Conservation (phyloP, 2,113 vertebrate genomes). For the Myrmecophaga tridactyla region DNA sequence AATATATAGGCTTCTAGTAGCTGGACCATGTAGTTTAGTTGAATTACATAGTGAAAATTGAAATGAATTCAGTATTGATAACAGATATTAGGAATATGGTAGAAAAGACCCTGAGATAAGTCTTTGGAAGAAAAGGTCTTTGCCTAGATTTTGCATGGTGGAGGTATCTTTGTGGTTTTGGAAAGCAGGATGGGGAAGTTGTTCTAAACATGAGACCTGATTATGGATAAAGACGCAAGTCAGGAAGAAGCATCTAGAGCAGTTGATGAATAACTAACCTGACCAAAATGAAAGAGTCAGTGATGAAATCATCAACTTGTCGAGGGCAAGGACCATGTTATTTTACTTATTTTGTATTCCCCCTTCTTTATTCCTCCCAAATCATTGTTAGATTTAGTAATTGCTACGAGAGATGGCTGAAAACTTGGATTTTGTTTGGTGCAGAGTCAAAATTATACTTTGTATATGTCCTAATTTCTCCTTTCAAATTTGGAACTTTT, state of each 20-base stretch:
- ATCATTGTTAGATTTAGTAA: neutral
- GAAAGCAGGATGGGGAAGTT: neutral
- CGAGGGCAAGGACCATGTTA: neutral
- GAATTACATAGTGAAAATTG: neutral
- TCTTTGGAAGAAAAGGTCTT: neutral
- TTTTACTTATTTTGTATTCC: constrained; percentile 26
- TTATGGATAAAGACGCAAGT: neutral
- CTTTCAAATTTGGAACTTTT: neutral
- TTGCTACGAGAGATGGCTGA: neutral
- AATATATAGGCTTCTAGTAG: neutral
- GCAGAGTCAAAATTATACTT: neutral
- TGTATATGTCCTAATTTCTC: neutral
- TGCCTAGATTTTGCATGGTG: constrained; percentile 11
- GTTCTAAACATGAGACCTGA: neutral
- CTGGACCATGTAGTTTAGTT: neutral
- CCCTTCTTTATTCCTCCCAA: neutral
- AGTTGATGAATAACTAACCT: neutral
- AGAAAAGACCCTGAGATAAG: constrained; percentile 34
- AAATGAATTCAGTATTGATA: neutral
- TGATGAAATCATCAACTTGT: neutral
- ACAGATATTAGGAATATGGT: neutral
- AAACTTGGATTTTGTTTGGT: neutral
- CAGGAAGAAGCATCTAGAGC: neutral
- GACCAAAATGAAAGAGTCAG: neutral
- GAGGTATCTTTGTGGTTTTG: neutral